A percentile compares a stretch with the other conserved stretches of the same genome.
Conservation (phyloP, 2,113 vertebrate genomes). For the Dissostichus mawsoni region DNA sequence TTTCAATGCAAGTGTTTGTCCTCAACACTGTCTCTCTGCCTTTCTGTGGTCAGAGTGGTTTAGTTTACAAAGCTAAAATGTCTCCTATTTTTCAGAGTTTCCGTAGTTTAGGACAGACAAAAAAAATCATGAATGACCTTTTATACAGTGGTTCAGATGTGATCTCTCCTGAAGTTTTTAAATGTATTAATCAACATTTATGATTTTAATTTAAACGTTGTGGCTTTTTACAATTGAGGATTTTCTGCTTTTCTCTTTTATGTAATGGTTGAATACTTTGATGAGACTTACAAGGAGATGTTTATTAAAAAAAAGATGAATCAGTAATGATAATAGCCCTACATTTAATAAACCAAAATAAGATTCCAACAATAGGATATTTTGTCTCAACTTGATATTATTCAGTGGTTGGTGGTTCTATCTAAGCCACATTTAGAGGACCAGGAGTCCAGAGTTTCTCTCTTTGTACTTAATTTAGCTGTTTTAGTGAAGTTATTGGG, state of each 20-base stretch:
- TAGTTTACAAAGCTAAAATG: neutral
- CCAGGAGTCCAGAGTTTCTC: neutral
- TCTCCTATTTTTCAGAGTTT: neutral
- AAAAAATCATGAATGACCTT: neutral
- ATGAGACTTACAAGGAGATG: neutral
- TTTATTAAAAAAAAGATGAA: too few species aligned
- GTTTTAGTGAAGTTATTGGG: conserved; percentile 13
- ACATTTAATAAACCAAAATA: too few species aligned
- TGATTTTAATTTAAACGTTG: neutral
- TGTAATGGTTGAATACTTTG: neutral
- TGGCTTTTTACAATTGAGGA: neutral
- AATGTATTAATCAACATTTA: neutral
- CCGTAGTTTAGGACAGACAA: neutral
- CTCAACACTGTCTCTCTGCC: neutral
- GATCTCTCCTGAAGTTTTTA: neutral
- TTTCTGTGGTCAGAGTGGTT: neutral
- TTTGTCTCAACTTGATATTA: neutral
- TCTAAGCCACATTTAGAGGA: neutral
- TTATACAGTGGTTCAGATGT: neutral
- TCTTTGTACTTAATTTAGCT: conserved; percentile 30
- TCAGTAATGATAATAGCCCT: too few species aligned
- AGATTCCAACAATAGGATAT: too few species aligned
- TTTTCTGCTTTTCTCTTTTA: neutral
- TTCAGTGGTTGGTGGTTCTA: neutral
- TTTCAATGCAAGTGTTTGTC: neutral